Base-by-base conservation (phyloP, 2,888 invertebrate genomes). In the Scaptomyza caliginosa region DNA sequence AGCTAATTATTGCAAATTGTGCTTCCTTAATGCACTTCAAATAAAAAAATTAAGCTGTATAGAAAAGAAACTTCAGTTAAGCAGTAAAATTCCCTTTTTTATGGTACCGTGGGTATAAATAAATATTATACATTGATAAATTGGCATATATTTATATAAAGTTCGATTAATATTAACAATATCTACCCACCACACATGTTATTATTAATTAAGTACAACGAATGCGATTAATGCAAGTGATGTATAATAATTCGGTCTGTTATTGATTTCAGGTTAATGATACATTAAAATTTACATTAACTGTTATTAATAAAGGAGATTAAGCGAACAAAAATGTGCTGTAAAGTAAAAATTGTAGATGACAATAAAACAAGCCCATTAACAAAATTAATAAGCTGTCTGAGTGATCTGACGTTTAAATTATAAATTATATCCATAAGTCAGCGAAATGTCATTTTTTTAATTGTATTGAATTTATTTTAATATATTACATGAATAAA, bases 261-360 rank as follows among this genome's bases (percentile, higher is more conserved):
- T 81, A 84, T 84, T 77, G 82, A 80, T 86, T 84, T 86, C 81
- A 68, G 72, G 67, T 74, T 81, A 74, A 84, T 66, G 63, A 65
- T 74, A 64, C 59, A 70, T 67, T 80, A 65, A 68, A 74, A 84
- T 84, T 70, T 67, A 62, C 70, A 86, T 86, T 68, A 86, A 79
- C 66, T 69, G 68, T 67, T 72, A 86, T 80, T 86, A 80, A 86
- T 79, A 69, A 69, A 65, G 63, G 48, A 40, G 67, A 72, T 79
- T 83, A 75, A 75, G 40, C 10, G 45, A 16, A 17, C 24, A n/a
- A 16, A 43, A 54, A 42, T 42, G 6, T 7, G 6, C 7, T 5
- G 51, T 4, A 26, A 51, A 48, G 17, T 23, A 7, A 42, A 72
- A 46, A 45, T 36, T 39, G 38, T 48, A 40, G n/a, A 23, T 39